Evolutionary conservation across 1,140 invertebrate genomes (phyloP).

Genomic region (Pseudomyrmex dendroicus): DNA sequence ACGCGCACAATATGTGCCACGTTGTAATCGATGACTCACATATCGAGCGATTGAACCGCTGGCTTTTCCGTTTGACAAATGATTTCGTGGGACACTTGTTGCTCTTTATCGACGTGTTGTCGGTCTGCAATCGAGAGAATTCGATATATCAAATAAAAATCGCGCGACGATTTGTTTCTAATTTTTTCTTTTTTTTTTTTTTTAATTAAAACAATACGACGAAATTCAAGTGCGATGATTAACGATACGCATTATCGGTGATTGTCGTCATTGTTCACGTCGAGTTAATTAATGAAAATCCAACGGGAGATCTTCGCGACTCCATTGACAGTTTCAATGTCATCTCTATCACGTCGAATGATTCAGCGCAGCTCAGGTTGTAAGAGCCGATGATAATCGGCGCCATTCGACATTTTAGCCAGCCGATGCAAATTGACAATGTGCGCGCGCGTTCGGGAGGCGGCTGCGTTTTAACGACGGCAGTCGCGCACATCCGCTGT

Average conservation of each 20-base stretch:
- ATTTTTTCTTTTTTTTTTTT: neutral
- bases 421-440: slow-evolving; percentile 24
- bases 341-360: slow-evolving; percentile 25
- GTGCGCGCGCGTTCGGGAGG: neutral
- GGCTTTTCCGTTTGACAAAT: slow-evolving; percentile 61
- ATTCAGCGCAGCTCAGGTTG: slow-evolving; percentile 27
- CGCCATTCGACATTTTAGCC: slow-evolving; percentile 25
- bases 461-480: neutral
- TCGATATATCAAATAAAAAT: slow-evolving; percentile 10
- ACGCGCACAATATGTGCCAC: neutral
- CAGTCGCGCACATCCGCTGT: neutral
- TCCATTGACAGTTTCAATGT: slow-evolving; percentile 11
- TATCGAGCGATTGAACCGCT: neutral
- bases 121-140: neutral
- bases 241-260: neutral
- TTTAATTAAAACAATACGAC: neutral
- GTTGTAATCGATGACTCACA: slow-evolving; percentile 23
- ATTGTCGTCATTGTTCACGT: slow-evolving; percentile 36
- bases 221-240: neutral
- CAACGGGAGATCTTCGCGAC: neutral
- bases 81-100: slow-evolving; percentile 71
- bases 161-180: neutral
- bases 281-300: slow-evolving; percentile 41
- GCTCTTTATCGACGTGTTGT: slow-evolving; percentile 46
- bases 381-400: slow-evolving; percentile 31